Conservation (phyloP, 1,140 invertebrate genomes). For the Anastatus disparis region DNA sequence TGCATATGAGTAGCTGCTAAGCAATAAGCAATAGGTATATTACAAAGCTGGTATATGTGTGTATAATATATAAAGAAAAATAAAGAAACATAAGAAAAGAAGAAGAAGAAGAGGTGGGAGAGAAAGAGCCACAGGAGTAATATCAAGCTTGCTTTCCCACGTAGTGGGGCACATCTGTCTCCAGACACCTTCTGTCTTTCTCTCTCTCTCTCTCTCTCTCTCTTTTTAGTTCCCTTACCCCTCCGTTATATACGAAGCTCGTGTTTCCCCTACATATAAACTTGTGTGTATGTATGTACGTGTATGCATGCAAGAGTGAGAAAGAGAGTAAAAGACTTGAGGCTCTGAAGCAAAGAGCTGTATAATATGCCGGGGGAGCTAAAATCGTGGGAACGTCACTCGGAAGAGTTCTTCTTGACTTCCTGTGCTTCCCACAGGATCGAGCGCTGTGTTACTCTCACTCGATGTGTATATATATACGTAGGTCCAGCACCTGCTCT, state of each 20-base stretch:
- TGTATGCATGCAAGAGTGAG: too few species aligned
- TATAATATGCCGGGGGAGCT: conserved; percentile 15
- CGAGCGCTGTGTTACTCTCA: not conserved
- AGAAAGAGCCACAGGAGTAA: conserved; percentile 9
- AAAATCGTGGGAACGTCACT: conserved; percentile 64
- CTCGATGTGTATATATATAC: not conserved
- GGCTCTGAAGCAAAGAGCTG: too few species aligned
- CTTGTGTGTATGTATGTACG: too few species aligned
- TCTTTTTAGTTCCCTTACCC: not conserved
- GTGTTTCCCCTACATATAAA: too few species aligned
- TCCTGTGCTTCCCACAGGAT: conserved; percentile 67
- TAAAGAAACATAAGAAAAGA: not conserved
- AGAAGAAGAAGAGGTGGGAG: not conserved
- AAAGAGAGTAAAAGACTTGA: too few species aligned
- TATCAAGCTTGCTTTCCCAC: conserved; percentile 57
- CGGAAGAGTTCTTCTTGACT: conserved; percentile 68
- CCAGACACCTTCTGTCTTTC: not conserved
- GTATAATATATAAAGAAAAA: not conserved
- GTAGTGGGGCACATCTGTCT: conserved; percentile 60
- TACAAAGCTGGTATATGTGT: not conserved
- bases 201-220: conserved; percentile 24
- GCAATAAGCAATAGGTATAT: too few species aligned
- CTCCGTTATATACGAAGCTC: too few species aligned
- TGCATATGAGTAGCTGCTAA: too few species aligned
- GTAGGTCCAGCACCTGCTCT: conserved; percentile 59